phyloP scores from a whole-genome alignment of 2,797 vertebrate species.

The Eupleurogrammus muticus region DNA sequence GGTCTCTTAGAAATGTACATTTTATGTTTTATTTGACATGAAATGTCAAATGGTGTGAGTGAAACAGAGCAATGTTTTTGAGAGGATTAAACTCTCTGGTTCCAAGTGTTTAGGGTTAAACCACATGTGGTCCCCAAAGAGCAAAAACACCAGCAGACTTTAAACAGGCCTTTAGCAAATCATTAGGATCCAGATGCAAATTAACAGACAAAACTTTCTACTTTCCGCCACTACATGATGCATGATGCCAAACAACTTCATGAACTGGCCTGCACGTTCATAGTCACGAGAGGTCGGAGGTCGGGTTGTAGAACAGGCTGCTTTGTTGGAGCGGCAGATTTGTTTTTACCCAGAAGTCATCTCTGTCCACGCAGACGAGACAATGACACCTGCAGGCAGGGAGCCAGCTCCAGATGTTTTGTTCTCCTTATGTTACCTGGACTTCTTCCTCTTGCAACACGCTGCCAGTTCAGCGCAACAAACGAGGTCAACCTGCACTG shows the following conservation, averaged over 20 bases:
- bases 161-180: not conserved
- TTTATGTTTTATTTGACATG: no score
- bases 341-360: conserved; percentile 6
- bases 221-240: not conserved
- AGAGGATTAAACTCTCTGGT: no score
- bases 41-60: no score
- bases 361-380: not conserved
- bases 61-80: no score
- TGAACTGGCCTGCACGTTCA: rapidly evolving
- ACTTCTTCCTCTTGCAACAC: not conserved
- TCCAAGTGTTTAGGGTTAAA: no score
- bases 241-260: not conserved
- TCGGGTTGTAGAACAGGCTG: rapidly evolving
- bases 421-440: not conserved
- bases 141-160: no score
- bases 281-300: not conserved
- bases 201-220: not conserved
- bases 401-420: conserved; percentile 59
- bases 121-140: no score
- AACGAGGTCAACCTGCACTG: not conserved
- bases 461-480: no score
- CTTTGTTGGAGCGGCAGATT: not conserved
- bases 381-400: not conserved
- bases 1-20: no score
- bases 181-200: not conserved